These are phyloP conservation scores for Phortica magna DNA, from an alignment of 2,888 invertebrate genomes.

Conservation along the genomic window DNA sequence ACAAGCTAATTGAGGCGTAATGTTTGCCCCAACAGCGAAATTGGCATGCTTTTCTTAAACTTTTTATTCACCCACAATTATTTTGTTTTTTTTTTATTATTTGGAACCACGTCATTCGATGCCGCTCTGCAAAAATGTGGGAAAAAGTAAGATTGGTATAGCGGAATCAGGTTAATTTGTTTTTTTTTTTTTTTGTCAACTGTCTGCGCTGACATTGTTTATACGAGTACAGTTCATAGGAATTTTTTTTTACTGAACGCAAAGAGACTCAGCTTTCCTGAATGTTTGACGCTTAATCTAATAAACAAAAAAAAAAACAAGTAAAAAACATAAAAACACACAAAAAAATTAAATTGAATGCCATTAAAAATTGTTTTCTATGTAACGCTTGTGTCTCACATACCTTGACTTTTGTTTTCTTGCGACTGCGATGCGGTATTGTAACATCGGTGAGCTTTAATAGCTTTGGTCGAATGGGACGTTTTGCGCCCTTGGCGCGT, in stretches of 20 bases:
- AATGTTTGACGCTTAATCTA: background rate
- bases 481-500: constrained; percentile 71
- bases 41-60: constrained; percentile 41
- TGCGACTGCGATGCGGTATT: constrained; percentile 76
- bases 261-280: background rate
- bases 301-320: background rate
- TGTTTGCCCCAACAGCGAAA: constrained; percentile 50
- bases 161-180: constrained; percentile 9
- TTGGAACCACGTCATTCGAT: too few species aligned
- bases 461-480: constrained; percentile 75
- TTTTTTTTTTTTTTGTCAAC: background rate
- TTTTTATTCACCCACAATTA: constrained; percentile 23
- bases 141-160: background rate
- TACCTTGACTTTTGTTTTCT: constrained; percentile 77
- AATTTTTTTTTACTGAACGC: too few species aligned
- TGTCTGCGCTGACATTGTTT: background rate
- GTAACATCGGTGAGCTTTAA: constrained; percentile 76
- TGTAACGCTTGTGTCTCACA: constrained; percentile 42
- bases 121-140: constrained; percentile 1
- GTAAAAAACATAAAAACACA: background rate
- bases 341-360: background rate
- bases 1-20: constrained; percentile 51
- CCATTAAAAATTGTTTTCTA: background rate
- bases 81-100: background rate
- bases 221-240: too few species aligned